Conservation (phyloP, 2,888 invertebrate species). For the Saturnia pavonia region DNA sequence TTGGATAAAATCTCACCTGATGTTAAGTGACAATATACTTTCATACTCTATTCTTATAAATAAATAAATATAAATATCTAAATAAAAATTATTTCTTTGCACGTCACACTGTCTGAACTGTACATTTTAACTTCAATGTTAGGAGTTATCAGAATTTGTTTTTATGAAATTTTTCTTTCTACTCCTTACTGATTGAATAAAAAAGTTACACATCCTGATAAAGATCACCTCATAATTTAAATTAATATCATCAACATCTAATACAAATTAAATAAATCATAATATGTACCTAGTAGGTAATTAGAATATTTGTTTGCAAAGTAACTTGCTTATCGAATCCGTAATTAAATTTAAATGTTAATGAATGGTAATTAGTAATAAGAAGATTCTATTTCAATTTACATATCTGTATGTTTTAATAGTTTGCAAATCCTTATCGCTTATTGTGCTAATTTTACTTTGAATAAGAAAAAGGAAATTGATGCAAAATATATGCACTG, state of each 20-base stretch:
- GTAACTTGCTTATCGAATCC: neutral
- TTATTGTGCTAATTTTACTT: neutral
- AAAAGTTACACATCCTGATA: neutral
- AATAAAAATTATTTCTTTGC: too few relatives aligned
- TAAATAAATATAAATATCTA: too few relatives aligned
- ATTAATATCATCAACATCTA: neutral
- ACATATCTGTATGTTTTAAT: neutral
- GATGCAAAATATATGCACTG: too few relatives aligned
- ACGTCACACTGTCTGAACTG: too few relatives aligned
- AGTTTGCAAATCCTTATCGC: neutral
- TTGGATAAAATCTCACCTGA: too few relatives aligned
- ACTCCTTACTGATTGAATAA: neutral
- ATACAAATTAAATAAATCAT: neutral
- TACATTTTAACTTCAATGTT: neutral
- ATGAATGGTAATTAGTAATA: neutral
- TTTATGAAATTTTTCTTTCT: neutral
- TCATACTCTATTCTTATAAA: too few relatives aligned
- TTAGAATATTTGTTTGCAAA: neutral
- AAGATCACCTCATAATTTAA: neutral
- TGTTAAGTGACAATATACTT: too few relatives aligned
- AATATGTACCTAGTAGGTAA: neutral
- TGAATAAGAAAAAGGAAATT: too few relatives aligned
- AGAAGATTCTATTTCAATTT: neutral
- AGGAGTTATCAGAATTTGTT: neutral
- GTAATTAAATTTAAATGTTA: neutral